These are phyloP conservation scores for Harpagoxenus sublaevis DNA, from an alignment of 2,888 invertebrate genomes.

Conservation along the genomic window DNA sequence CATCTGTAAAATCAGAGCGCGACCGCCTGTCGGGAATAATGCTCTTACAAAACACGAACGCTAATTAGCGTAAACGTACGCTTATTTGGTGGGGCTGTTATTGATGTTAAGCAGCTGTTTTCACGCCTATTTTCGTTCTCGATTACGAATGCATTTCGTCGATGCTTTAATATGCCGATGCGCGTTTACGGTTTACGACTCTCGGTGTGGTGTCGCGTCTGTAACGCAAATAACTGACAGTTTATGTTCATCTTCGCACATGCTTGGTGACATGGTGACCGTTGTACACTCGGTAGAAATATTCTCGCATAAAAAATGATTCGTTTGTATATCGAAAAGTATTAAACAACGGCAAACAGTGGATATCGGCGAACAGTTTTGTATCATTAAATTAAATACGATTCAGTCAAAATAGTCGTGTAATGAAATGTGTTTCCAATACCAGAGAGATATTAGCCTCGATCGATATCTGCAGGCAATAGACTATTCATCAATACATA, in stretches of 20 bases:
- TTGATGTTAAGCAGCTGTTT: background rate
- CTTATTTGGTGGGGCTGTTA: background rate
- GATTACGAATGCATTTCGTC: background rate
- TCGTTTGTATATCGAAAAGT: background rate
- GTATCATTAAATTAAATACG: background rate
- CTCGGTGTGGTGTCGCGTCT: background rate
- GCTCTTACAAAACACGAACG: background rate
- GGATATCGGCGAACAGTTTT: too few relatives aligned
- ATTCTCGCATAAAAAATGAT: background rate
- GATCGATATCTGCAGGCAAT: background rate
- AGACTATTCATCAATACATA: slow-evolving; percentile 1
- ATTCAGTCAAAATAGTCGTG: background rate
- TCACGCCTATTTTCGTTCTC: background rate
- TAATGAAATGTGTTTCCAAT: background rate
- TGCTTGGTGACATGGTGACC: background rate
- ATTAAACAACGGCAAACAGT: background rate
- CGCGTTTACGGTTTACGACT: background rate
- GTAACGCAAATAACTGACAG: background rate
- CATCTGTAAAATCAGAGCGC: slow-evolving; percentile 15
- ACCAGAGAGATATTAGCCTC: background rate
- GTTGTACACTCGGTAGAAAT: background rate
- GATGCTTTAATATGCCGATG: background rate
- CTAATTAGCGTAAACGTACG: slow-evolving; percentile 7
- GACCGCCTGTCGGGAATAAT: background rate
- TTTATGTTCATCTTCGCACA: background rate